Percentiles rank a stretch among this genome's conserved stretches.
Conservation (phyloP, 2,113 vertebrate species). For the Alligator mississippiensis region DNA sequence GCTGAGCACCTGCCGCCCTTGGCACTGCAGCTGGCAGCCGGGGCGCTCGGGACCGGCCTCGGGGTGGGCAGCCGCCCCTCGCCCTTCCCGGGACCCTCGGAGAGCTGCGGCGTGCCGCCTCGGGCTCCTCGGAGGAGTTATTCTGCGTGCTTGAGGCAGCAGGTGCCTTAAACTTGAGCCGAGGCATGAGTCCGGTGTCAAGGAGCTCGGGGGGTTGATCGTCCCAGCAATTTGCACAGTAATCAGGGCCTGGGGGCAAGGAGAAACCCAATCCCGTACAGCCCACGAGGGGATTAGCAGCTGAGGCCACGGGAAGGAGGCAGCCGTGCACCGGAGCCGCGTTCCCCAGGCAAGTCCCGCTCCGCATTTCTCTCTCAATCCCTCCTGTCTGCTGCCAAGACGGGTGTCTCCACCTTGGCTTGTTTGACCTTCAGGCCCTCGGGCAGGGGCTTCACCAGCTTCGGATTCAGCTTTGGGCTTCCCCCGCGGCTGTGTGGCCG, state of each 20-base stretch:
- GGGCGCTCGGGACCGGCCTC: neutral
- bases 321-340: neutral
- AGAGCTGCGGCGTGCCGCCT: no score
- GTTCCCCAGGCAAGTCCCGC: neutral
- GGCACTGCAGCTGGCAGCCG: fast-evolving
- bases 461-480: neutral
- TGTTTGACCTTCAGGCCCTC: no score
- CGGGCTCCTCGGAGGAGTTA: neutral
- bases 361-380: neutral
- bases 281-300: neutral
- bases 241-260: constrained; percentile 34
- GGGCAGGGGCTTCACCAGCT: neutral
- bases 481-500: no score
- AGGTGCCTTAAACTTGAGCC: constrained; percentile 52
- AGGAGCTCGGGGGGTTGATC: neutral
- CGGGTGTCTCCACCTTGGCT: neutral
- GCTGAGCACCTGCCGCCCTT: neutral
- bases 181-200: neutral
- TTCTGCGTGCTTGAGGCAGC: neutral
- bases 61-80: neutral
- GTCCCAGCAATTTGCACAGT: constrained; percentile 47
- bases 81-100: neutral
- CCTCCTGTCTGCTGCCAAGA: constrained; percentile 23
- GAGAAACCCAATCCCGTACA: constrained; percentile 20
- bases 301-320: constrained; percentile 42